Evolutionary conservation across 2,797 vertebrate genomes (phyloP).

Genomic region (Tadarida brasiliensis): DNA sequence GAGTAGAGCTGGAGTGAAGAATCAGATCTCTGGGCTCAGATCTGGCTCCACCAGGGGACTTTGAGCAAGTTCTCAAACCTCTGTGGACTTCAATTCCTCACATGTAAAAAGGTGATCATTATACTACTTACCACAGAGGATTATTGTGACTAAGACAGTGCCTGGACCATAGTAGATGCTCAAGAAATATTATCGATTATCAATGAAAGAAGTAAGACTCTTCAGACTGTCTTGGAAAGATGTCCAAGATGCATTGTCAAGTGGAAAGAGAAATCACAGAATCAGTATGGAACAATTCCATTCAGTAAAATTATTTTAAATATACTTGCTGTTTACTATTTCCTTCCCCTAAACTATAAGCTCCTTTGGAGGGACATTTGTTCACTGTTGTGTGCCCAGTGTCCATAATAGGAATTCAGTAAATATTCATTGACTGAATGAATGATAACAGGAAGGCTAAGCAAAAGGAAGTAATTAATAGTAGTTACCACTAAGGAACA

Average conservation of each 20-base stretch:
- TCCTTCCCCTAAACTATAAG: background rate
- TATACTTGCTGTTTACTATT: background rate
- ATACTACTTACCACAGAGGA: background rate
- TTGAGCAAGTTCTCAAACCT: background rate
- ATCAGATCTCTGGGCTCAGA: background rate
- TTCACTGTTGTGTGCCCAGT: background rate
- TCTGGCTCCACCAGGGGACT: background rate
- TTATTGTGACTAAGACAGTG: background rate
- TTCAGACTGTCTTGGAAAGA: background rate
- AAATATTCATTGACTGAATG: background rate
- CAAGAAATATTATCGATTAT: background rate
- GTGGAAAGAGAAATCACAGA: background rate
- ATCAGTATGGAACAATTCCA: background rate
- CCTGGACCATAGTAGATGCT: background rate
- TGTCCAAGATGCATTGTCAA: background rate
- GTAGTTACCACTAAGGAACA: background rate
- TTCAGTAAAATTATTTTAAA: constrained; percentile 10
- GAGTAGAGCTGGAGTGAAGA: background rate
- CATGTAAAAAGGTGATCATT: constrained; percentile 9
- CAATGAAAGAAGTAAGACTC: background rate
- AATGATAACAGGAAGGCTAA: background rate
- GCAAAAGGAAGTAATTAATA: constrained; percentile 25
- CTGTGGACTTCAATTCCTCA: background rate
- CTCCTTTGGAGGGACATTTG: background rate
- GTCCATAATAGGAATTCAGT: background rate